These are phyloP conservation scores for Butastur rufipennis DNA, from an alignment of 2,113 vertebrate genomes.

Conservation along the genomic window DNA sequence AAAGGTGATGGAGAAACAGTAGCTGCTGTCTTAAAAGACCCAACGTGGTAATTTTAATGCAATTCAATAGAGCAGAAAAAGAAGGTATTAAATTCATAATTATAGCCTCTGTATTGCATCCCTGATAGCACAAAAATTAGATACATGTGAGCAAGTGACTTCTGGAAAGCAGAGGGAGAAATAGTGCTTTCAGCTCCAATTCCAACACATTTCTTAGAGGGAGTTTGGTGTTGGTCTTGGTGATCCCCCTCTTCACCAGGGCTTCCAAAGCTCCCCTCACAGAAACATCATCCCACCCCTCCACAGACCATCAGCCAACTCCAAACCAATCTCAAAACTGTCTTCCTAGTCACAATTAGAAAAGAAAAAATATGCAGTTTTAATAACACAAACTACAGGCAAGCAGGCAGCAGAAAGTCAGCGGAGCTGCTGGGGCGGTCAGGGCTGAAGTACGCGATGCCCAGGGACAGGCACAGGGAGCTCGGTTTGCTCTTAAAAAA, in stretches of 20 bases:
- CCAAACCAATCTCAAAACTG: not conserved
- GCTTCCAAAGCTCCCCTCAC: not conserved
- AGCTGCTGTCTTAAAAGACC: not conserved
- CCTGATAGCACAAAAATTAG: not conserved
- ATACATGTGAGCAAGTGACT: not conserved
- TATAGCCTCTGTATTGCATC: not conserved
- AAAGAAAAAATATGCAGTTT: not conserved
- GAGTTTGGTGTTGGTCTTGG: not conserved
- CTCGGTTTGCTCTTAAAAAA: not conserved
- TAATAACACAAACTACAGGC: not conserved
- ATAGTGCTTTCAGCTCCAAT: not conserved
- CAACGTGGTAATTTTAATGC: not conserved
- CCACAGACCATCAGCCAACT: not conserved
- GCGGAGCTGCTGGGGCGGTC: fast-evolving
- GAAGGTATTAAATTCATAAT: not conserved
- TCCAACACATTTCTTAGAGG: fast-evolving
- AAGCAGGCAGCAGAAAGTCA: not conserved
- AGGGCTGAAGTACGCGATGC: fast-evolving
- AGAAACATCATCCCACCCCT: not conserved
- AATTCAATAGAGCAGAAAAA: not conserved
- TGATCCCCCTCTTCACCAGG: not conserved
- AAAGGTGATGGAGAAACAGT: not conserved
- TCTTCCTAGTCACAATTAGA: not conserved
- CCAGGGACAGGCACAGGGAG: not conserved
- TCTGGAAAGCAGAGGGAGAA: not conserved